These are phyloP conservation scores for Drosophila pseudoobscura DNA, from an alignment of 1,140 invertebrate genomes.

Conservation along the genomic window DNA sequence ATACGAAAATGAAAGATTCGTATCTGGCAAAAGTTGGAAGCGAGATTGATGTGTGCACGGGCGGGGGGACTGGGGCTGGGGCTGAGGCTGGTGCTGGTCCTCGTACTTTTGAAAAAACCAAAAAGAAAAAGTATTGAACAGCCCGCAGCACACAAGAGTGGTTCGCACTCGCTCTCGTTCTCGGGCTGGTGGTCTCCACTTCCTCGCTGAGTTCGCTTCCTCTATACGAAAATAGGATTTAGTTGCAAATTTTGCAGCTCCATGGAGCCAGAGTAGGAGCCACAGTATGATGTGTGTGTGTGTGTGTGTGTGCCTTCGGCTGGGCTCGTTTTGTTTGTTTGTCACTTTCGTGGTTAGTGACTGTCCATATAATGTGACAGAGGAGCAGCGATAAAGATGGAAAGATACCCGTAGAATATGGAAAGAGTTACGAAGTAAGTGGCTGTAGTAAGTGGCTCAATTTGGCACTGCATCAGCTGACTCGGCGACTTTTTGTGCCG, in stretches of 20 bases:
- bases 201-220: constrained; percentile 34
- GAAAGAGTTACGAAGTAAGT: background rate
- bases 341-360: constrained; percentile 74
- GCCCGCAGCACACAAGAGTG: constrained; percentile 69
- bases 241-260: constrained; percentile 65
- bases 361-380: constrained; percentile 75
- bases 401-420: background rate
- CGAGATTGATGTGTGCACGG: constrained; percentile 75
- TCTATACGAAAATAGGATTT: constrained; percentile 74
- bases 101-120: constrained; percentile 12
- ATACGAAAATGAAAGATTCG: constrained; percentile 80
- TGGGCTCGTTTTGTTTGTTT: constrained; percentile 69
- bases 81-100: background rate
- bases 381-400: constrained; percentile 27
- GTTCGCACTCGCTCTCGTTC: constrained; percentile 30
- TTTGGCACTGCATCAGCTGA: constrained; percentile 49
- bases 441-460: constrained; percentile 17
- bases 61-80: constrained; percentile 4
- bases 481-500: constrained; percentile 33
- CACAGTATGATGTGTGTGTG: background rate
- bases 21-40: constrained; percentile 65
- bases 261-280: constrained; percentile 10
- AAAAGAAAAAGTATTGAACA: constrained; percentile 55
- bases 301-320: constrained; percentile 19
- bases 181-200: constrained; percentile 11